Evolutionary conservation across 2,797 vertebrate species (phyloP).

Genomic region (Capromys pilorides): DNA sequence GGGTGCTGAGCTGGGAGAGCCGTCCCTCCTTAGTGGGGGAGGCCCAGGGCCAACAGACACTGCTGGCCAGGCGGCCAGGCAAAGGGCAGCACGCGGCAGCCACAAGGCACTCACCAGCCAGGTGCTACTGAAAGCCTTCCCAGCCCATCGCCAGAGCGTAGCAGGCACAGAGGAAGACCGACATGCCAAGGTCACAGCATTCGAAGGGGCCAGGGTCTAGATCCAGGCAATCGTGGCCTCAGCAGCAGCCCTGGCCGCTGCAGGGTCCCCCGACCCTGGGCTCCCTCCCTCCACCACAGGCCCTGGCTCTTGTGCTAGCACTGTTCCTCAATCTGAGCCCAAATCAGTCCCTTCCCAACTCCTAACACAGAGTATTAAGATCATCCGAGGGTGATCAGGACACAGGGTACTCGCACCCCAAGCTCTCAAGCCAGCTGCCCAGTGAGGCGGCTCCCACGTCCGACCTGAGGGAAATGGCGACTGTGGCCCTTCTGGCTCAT

Average conservation of each 20-base stretch:
- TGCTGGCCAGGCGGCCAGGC: not conserved
- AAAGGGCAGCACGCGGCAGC: rapidly evolving
- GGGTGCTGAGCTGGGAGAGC: rapidly evolving
- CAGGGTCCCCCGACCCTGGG: not conserved
- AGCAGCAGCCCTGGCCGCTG: not conserved
- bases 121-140: not conserved
- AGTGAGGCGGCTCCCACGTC: not conserved
- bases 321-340: not conserved
- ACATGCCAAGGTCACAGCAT: too few species aligned
- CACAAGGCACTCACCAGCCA: rapidly evolving
- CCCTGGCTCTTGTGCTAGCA: rapidly evolving
- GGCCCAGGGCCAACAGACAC: rapidly evolving
- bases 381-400: not conserved
- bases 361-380: not conserved
- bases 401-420: too few species aligned
- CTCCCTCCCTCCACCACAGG: rapidly evolving
- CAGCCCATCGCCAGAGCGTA: not conserved
- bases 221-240: not conserved
- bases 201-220: too few species aligned
- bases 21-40: rapidly evolving
- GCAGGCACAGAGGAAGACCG: not conserved
- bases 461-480: not conserved
- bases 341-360: not conserved
- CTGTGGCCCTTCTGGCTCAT: not conserved
- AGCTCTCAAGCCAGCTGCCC: not conserved